Base-by-base conservation (phyloP, 2,888 invertebrate genomes). In the Mechanitis messenoides region DNA sequence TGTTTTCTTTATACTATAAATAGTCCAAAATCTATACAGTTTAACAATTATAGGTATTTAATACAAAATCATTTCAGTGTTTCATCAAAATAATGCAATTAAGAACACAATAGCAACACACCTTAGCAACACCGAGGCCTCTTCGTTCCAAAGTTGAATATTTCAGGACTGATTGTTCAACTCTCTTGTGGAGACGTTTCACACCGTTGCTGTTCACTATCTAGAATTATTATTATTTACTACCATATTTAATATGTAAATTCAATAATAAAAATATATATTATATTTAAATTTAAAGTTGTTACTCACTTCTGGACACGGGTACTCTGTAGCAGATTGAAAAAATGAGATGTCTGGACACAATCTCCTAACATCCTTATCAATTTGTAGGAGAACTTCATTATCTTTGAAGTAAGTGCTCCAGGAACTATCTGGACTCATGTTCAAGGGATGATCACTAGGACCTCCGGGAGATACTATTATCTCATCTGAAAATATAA, bases 291-390 rank as follows among this genome's bases (percentile, higher is more conserved):
- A 38, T 11, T 12, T 38, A 56, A 54, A 33, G 53, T 50, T 20
- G 45, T 50, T 55, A 72, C 70, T 71, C 70, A 95, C 92, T 72
- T 94, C 93, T 60, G 92, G 85, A 79, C 97, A 96, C 0, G 99
- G 98, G 84, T 93, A 97, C 67, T 96, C 96, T 1, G 98, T 98
- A 12, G 97, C 95, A 58, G 91, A 83, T 87, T 99, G 99, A 84
- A 99, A 99, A 88, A 99, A 99, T 59, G 97, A 98, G 79, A 97
- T 97, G 81, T 98, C 98, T 11, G 98, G 98, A 79, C 97, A 98
- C 2, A 98, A 86, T 59, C 98, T 92, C 69, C 97, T 93, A 56
- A 98, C 98, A 85, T 98, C 98, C 83, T 98, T 99, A 83, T 99
- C 98, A 73, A 99, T 99, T 91, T 99, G 99, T 53, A 98, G 85